Base-by-base conservation (phyloP, 2,888 invertebrate species). In the Agrenia bidenticulata region DNA sequence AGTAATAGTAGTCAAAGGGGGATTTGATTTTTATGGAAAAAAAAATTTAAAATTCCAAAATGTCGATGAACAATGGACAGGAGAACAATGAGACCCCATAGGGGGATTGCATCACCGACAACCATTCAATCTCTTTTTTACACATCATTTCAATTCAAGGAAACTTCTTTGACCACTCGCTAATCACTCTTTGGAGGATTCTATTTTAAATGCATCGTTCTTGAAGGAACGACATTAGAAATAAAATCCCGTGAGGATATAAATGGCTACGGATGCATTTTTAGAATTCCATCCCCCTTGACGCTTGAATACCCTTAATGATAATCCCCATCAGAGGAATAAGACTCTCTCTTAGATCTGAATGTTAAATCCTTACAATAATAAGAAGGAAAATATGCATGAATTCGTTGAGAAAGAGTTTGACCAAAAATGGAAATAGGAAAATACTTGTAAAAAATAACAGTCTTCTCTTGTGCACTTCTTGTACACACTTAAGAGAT, bases 361-460 rank as follows among this genome's bases (percentile, higher is more conserved):
- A 51, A 51, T 32, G 32, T 21, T 51, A 55, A 53, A 24, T 55
- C 55, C 26, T 27, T 27, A 53, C 2, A 9, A 55, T 55, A 21
- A 37, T 32, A 55, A 4, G 39, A 21, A 41, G 19, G 19, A 57
- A 42, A 55, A 55, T 55, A 57, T 57, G 42, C 42, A 37, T 23
- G 15, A 39, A 42, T 11, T 21, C 13, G 57, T 42, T 57, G 57
- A 37, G 56, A 37, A 57, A 57, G 51, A 66, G 54, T 64, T 60
- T 70, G 56, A 55, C 70, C 66, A 67, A 70, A 70, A 61, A 67
- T 63, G 67, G 70, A 66, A 65, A 60, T 65, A 62, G 37, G 55
- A 45, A 56, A 61, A 61, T 53, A 60, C 58, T 57, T 19, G n/a
- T 50, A 60, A 53, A 56, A 60, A 62, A 51, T n/a, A 41, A 57